These are phyloP conservation scores for Drosophila tsacasi DNA, from an alignment of 1,140 invertebrate genomes.

Conservation along the genomic window DNA sequence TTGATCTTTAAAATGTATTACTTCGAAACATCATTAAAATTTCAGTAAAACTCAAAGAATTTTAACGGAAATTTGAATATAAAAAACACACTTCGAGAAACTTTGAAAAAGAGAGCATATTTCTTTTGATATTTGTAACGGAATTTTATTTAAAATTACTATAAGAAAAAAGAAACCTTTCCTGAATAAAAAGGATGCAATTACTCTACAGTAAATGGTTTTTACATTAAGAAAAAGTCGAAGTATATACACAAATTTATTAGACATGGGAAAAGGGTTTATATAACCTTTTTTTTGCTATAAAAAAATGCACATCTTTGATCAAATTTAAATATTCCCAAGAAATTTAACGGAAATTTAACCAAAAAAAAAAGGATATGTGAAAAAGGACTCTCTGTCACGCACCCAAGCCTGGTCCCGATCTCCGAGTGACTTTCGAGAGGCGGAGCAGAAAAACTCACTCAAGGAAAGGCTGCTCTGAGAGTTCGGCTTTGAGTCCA, in stretches of 20 bases:
- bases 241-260: not conserved
- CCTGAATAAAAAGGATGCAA: not conserved
- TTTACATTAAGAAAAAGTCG: not conserved
- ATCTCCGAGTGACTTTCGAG: slow-evolving; percentile 31
- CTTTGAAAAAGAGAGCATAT: no score
- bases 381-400: slow-evolving; percentile 4
- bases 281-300: slow-evolving; percentile 11
- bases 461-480: slow-evolving; percentile 24
- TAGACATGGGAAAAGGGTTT: slow-evolving; percentile 23
- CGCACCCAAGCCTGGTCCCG: slow-evolving; percentile 6
- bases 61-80: not conserved
- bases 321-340: slow-evolving; percentile 41
- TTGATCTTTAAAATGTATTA: no score
- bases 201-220: not conserved
- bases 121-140: not conserved
- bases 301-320: slow-evolving; percentile 19
- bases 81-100: not conserved
- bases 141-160: slow-evolving; percentile 17
- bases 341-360: slow-evolving; percentile 61
- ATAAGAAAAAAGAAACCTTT: not conserved
- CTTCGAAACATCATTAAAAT: no score
- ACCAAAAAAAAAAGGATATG: slow-evolving; percentile 36
- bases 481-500: not conserved
- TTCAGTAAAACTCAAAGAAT: no score
- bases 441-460: slow-evolving; percentile 63